Conservation (phyloP, 1,140 invertebrate genomes). For the Pachypeltis micranthus region DNA sequence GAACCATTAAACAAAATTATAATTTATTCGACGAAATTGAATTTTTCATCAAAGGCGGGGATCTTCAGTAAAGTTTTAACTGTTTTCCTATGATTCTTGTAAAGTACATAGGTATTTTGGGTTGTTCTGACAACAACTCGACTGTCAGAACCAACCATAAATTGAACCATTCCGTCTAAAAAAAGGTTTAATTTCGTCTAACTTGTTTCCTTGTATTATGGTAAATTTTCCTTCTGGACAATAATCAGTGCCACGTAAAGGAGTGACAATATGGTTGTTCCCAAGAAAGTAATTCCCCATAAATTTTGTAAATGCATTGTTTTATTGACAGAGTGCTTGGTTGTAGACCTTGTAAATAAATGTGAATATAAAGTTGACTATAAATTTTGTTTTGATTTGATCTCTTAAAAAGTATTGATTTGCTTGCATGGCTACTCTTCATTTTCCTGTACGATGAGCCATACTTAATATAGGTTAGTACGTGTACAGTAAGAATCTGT, state of each 20-base stretch:
- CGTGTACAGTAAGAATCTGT: too few species aligned
- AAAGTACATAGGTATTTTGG: too few species aligned
- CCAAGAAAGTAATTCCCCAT: not conserved
- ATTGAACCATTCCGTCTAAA: not conserved
- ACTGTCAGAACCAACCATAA: not conserved
- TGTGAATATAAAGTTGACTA: slow-evolving; percentile 2
- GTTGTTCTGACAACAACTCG: not conserved
- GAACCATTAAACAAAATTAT: too few species aligned
- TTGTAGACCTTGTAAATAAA: slow-evolving; percentile 1
- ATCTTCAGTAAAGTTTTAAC: too few species aligned
- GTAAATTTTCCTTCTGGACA: not conserved
- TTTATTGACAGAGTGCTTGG: not conserved
- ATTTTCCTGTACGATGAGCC: too few species aligned
- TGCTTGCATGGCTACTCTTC: too few species aligned
- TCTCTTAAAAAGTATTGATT: too few species aligned
- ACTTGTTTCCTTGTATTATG: not conserved
- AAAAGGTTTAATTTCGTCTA: not conserved
- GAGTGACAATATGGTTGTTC: not conserved
- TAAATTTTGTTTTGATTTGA: too few species aligned
- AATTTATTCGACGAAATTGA: too few species aligned
- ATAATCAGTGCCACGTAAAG: not conserved
- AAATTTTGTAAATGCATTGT: not conserved
- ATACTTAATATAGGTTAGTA: too few species aligned
- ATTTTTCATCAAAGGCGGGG: too few species aligned
- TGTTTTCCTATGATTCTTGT: too few species aligned